These are phyloP conservation scores for Apostichopus californicus DNA, from an alignment of 35 echinoderm and acorn worm species.

Conservation along the genomic window DNA sequence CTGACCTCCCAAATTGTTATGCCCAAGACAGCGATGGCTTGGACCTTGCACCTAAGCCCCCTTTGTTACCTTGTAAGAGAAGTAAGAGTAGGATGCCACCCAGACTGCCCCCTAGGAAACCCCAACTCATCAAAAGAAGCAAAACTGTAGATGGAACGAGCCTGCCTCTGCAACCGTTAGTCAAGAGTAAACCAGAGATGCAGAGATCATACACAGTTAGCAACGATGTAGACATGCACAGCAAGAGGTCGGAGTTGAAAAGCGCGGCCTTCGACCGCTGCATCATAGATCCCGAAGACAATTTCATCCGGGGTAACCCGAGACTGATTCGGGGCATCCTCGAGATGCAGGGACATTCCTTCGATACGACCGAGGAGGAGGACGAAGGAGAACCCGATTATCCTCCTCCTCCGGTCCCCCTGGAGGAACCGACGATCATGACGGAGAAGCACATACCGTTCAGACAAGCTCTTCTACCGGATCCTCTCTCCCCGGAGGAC, in stretches of 20 bases:
- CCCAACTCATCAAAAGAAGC: constrained; percentile 6
- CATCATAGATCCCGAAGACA: constrained; percentile 23
- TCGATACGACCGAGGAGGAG: not conserved
- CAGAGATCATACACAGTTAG: constrained; percentile 5
- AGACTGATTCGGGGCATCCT: not conserved
- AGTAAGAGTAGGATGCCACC: constrained; percentile 7
- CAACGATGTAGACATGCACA: not conserved
- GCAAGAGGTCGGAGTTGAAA: constrained; percentile 17
- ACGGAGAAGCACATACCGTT: constrained; percentile 21
- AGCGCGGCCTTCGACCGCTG: constrained; percentile 20
- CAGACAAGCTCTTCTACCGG: constrained; percentile 6
- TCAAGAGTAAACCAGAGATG: not conserved
- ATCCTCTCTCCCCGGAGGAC: constrained; percentile 20
- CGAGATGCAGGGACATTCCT: constrained; percentile 15
- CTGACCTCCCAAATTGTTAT: constrained; percentile 21
- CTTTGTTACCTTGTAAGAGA: not conserved
- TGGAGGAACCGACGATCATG: constrained; percentile 10
- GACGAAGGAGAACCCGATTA: constrained; percentile 9
- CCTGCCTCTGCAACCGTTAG: not conserved
- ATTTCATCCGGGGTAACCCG: not conserved
- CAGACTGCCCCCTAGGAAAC: constrained; percentile 14
- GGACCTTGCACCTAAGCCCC: not conserved
- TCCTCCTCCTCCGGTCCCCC: constrained; percentile 36
- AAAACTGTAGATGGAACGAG: not conserved
- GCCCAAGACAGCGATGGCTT: constrained; percentile 23